Evolutionary conservation across 2,797 vertebrate species (phyloP).

Genomic region (Leptoclinus maculatus): DNA sequence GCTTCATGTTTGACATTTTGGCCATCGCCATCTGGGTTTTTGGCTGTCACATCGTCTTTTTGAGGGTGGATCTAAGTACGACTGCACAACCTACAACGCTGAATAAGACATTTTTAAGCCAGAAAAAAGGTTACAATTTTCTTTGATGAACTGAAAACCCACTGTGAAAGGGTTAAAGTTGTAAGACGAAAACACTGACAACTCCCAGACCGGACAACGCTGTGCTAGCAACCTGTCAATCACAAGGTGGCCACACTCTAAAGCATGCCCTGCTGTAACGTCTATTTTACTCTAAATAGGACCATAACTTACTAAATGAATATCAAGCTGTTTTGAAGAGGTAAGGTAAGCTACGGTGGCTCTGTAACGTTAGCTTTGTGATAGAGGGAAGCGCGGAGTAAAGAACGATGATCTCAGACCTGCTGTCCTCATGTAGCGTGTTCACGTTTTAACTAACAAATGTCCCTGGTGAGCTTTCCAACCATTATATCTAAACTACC

Average conservation of each 20-base stretch:
- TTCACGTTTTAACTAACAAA: neutral
- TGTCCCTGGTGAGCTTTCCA: neutral
- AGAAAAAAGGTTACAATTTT: neutral
- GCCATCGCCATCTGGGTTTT: neutral
- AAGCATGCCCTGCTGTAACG: too few species aligned
- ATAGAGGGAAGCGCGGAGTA: too few species aligned
- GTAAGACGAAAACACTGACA: neutral
- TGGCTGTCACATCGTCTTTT: neutral
- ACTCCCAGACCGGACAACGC: too few species aligned
- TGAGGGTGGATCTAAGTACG: too few species aligned
- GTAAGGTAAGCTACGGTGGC: too few species aligned
- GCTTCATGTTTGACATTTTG: neutral
- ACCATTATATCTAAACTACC: neutral
- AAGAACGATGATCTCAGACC: neutral
- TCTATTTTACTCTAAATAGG: too few species aligned
- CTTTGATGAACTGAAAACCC: neutral
- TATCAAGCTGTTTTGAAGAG: too few species aligned
- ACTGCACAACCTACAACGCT: neutral
- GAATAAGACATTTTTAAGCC: neutral
- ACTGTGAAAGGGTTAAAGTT: neutral
- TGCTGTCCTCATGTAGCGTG: neutral
- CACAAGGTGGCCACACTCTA: neutral
- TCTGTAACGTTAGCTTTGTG: too few species aligned
- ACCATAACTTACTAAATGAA: too few species aligned
- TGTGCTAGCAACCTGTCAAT: neutral